Evolutionary conservation across 1,140 invertebrate species (phyloP).

Genomic region (Batillaria attramentaria): DNA sequence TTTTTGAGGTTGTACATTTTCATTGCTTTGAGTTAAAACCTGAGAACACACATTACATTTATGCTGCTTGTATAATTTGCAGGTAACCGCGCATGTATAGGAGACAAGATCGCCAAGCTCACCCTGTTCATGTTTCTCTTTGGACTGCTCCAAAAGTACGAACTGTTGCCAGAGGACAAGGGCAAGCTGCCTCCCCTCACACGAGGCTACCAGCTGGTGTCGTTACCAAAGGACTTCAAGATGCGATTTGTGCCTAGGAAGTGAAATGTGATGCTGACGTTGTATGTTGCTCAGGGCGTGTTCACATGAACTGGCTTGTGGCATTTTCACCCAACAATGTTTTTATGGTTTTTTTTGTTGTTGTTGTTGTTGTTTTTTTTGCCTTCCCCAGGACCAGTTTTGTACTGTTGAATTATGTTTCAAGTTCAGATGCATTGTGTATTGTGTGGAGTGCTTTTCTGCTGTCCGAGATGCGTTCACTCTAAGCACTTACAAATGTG

Average conservation of each 20-base stretch:
- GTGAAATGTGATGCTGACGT: too few species aligned
- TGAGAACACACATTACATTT: not conserved
- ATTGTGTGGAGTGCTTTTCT: too few species aligned
- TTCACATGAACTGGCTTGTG: not conserved
- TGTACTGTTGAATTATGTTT: too few species aligned
- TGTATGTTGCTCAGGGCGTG: not conserved
- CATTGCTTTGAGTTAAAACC: not conserved
- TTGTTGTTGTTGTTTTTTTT: too few species aligned
- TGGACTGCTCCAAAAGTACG: conserved; percentile 45
- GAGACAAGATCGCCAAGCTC: conserved; percentile 44
- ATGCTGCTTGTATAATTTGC: not conserved
- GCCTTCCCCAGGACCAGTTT: too few species aligned
- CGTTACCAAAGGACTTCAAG: conserved; percentile 40
- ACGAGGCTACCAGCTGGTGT: conserved; percentile 15
- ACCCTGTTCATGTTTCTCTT: conserved; percentile 47
- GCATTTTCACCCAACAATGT: too few species aligned
- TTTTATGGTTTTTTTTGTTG: too few species aligned
- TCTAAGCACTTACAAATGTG: too few species aligned
- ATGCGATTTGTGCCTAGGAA: conserved; percentile 30
- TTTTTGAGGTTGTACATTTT: not conserved
- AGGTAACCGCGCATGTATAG: conserved; percentile 44
- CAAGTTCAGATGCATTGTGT: not conserved
- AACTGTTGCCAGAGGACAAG: conserved; percentile 12
- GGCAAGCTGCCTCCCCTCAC: conserved; percentile 23
- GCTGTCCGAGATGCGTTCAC: too few species aligned